Evolutionary conservation across 2,888 invertebrate species (phyloP), one percentile per base, ranked within the genome.

Genomic region (Xiphydria camelus): DNA sequence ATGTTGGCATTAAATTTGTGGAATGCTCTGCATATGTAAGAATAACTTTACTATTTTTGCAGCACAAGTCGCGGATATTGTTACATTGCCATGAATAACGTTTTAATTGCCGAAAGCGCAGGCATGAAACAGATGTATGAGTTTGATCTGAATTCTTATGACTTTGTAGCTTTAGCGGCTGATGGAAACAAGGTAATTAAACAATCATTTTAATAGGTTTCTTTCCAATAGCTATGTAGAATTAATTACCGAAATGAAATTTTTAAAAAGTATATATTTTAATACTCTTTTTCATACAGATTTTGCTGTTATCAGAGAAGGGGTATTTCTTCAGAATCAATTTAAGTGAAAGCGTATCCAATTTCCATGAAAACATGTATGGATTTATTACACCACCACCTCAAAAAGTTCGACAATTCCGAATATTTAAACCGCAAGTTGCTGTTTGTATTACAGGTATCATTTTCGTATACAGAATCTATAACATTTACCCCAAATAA

Each of bases 361-460:
- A 15, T 2, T 40, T 31, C 14, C 5, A 5, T 22, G 1, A 42
- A 41, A 47, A n/a, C n/a, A n/a, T n/a, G n/a, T n/a, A n/a, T n/a
- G n/a, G n/a, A 2, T 25, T 12, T 26, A 32, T 44, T 15, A 23
- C 35, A 29, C 49, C 43, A 36, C 62, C 49, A 4, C 38, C 12
- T 6, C 49, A 42, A 37, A 47, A 10, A 35, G 36, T 51, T 35
- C 63, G 51, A 40, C 44, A 34, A 2, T 64, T 55, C 33, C 55
- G 55, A 34, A 41, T 53, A 31, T 68, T 70, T 26, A 63, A 57
- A 41, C 50, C 54, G 18, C 33, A 52, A 26, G 45, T 61, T 41
- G 37, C 48, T 19, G 51, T 50, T 34, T 63, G 61, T 38, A 57
- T 64, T 4, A 58, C 65, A 57, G 59, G 70, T 70, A 63, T 25